Percentiles rank a stretch among this genome's conserved stretches.
Conservation (phyloP, 2,113 vertebrate genomes). For the Leptodactylus fuscus region DNA sequence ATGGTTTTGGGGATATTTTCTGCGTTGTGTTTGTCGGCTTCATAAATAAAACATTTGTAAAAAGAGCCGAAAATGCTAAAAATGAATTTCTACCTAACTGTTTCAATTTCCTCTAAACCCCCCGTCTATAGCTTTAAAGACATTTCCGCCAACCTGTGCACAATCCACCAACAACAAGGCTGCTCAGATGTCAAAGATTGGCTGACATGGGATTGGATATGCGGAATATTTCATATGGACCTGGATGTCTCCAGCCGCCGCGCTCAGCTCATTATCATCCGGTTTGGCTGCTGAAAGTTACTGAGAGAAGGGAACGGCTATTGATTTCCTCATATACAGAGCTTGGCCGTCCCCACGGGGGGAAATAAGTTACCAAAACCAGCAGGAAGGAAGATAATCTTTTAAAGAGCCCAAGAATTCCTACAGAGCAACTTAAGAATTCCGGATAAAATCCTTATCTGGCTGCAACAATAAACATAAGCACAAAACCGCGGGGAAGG, state of each 20-base stretch:
- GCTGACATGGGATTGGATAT: background rate
- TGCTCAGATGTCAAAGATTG: background rate
- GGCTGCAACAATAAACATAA: slow-evolving; percentile 6
- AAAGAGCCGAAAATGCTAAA: background rate
- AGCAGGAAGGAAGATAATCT: slow-evolving; percentile 34
- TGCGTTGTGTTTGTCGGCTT: background rate
- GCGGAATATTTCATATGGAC: background rate
- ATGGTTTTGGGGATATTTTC: background rate
- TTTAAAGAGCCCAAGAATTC: background rate
- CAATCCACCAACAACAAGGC: background rate
- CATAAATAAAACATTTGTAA: background rate
- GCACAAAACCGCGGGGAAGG: background rate
- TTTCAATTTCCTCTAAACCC: no score
- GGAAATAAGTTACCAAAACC: slow-evolving; percentile 17
- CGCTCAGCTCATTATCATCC: slow-evolving; percentile 16
- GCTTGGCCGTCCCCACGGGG: background rate
- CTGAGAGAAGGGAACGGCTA: background rate
- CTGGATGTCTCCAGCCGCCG: background rate
- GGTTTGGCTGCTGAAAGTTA: background rate
- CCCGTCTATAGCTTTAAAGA: background rate
- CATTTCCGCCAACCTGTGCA: background rate
- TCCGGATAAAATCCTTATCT: background rate
- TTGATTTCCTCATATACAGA: slow-evolving; percentile 30
- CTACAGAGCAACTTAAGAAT: slow-evolving; percentile 21
- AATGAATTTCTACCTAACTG: background rate